phyloP scores from a whole-genome alignment of 2,797 vertebrate genomes.

The Karalla daura region DNA sequence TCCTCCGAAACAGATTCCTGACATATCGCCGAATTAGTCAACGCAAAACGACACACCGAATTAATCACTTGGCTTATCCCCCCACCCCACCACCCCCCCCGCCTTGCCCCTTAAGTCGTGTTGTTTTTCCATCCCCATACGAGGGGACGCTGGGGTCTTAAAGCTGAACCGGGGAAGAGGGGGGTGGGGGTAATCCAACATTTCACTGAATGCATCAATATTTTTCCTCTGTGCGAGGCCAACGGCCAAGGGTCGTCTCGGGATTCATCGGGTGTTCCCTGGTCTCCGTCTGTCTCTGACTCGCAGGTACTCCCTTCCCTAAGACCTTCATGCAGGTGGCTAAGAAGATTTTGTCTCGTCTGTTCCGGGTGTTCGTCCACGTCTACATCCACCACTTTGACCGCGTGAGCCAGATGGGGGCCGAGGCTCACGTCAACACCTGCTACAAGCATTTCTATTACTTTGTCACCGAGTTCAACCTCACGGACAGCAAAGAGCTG shows the following conservation, averaged over 20 bases:
- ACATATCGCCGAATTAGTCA: constrained; percentile 66
- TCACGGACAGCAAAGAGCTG: constrained; percentile 97
- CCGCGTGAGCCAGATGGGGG: constrained; percentile 95
- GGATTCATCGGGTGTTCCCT: constrained; percentile 32
- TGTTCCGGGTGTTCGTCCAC: constrained; percentile 98
- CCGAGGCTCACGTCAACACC: constrained; percentile 97
- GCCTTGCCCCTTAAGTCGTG: too few relatives aligned
- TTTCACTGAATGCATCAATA: not conserved
- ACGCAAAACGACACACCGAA: constrained; percentile 31
- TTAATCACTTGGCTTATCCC: constrained; percentile 47
- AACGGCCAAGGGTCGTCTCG: constrained; percentile 11
- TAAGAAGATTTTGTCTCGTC: constrained; percentile 96
- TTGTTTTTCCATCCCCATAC: constrained; percentile 38
- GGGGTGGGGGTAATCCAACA: too few relatives aligned
- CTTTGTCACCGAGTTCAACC: constrained; percentile 94
- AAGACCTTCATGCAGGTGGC: constrained; percentile 96
- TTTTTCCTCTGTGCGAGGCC: constrained; percentile 9
- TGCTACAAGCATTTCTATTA: constrained; percentile 99
- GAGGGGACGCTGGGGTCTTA: not conserved
- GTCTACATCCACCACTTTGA: constrained; percentile 99
- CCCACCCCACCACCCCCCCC: too few relatives aligned
- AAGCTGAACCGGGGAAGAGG: not conserved
- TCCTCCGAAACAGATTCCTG: constrained; percentile 63
- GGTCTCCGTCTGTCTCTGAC: constrained; percentile 53
- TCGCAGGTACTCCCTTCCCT: constrained; percentile 95